Conservation (phyloP, 2,888 invertebrate genomes). For the Axea sp. region DNA sequence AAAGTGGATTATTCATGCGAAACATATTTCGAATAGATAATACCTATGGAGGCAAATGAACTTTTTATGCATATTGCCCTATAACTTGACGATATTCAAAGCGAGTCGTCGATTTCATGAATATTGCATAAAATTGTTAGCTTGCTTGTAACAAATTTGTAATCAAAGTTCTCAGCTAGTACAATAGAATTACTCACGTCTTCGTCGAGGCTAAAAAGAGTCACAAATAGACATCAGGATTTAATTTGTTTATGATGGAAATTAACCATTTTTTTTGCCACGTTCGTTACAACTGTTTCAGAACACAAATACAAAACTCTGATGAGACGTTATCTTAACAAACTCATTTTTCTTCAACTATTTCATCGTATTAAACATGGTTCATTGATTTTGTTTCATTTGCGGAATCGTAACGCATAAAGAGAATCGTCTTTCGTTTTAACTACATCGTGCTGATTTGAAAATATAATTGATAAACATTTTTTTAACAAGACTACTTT, state of each 20-base stretch:
- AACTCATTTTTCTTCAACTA: no score
- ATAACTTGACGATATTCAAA: slow-evolving; percentile 55
- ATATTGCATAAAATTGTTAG: slow-evolving; percentile 54
- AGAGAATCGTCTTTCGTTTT: no score
- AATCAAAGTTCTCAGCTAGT: slow-evolving; percentile 35
- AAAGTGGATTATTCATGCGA: slow-evolving; percentile 59
- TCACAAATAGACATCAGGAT: slow-evolving; percentile 2
- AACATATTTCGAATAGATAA: slow-evolving; percentile 58
- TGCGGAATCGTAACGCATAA: no score
- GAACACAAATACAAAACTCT: no score
- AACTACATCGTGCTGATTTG: no score
- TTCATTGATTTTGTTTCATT: no score
- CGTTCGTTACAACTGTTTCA: no score
- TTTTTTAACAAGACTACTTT: no score
- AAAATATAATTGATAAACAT: no score
- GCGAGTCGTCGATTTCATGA: slow-evolving; percentile 51
- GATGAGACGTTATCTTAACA: no score
- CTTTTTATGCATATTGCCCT: slow-evolving; percentile 59
- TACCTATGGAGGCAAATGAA: slow-evolving; percentile 53
- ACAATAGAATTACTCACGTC: slow-evolving; percentile 18
- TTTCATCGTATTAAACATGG: no score
- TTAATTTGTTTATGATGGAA: not conserved
- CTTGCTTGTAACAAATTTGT: slow-evolving; percentile 48
- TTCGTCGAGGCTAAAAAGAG: slow-evolving; percentile 4
- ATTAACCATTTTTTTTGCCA: no score